These are phyloP conservation scores for Tetrao urogallus DNA, from an alignment of 2,113 vertebrate genomes.

Conservation along the genomic window DNA sequence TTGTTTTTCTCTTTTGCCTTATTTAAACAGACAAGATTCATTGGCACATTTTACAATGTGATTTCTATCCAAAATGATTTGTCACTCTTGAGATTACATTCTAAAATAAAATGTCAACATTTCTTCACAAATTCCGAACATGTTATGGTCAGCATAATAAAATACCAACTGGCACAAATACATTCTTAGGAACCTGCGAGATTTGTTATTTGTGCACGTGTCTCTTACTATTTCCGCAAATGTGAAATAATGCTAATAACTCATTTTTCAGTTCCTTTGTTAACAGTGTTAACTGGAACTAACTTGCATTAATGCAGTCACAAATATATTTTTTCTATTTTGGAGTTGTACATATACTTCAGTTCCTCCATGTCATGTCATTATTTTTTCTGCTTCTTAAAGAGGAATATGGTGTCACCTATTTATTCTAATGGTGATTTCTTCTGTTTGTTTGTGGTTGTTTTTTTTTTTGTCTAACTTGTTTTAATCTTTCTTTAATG, in stretches of 20 bases:
- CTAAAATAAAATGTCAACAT: not conserved
- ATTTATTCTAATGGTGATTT: not conserved
- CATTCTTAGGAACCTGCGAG: not conserved
- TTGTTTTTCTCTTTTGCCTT: not conserved
- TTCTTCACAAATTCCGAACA: not conserved
- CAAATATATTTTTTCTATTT: not conserved
- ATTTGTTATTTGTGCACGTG: not conserved
- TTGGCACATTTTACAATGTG: not conserved
- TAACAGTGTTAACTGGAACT: not conserved
- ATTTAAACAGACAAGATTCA: not conserved
- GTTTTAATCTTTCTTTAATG: not conserved
- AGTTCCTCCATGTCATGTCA: not conserved
- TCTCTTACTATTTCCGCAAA: not conserved
- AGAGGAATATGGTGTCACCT: not conserved
- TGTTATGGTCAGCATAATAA: not conserved
- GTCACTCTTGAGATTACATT: not conserved
- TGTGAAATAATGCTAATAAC: not conserved
- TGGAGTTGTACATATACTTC: not conserved
- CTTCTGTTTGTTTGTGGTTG: not conserved
- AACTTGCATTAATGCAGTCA: not conserved
- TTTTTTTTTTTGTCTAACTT: not conserved
- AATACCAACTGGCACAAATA: not conserved
- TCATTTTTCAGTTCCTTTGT: not conserved
- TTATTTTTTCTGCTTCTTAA: not conserved
- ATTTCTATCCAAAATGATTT: not conserved